phyloP scores from a whole-genome alignment of 2,113 vertebrate genomes.

The Megalops atlanticus region DNA sequence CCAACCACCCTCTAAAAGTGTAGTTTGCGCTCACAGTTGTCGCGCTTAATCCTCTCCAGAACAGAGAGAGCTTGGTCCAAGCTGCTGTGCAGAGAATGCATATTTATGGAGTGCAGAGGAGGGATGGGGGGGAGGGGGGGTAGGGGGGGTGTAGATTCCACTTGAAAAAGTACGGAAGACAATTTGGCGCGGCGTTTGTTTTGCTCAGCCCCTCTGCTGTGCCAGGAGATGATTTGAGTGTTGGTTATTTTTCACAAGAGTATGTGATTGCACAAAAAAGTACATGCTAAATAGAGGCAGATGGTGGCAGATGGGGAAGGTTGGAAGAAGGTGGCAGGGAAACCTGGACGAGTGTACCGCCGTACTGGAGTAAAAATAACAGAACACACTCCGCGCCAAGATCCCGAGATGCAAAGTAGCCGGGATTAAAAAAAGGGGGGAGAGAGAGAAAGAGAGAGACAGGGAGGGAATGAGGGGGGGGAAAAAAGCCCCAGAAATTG shows the following conservation, averaged over 20 bases:
- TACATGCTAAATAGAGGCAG: slow-evolving; percentile 98
- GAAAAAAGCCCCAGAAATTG: background rate
- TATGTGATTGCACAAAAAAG: slow-evolving; percentile 97
- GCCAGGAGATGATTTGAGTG: slow-evolving; percentile 98
- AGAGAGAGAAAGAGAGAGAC: slow-evolving; percentile 3
- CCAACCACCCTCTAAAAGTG: background rate
- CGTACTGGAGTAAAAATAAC: slow-evolving; percentile 95
- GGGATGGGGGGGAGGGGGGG: slow-evolving; percentile 12
- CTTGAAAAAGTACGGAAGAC: slow-evolving; percentile 91
- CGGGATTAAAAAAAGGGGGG: slow-evolving; percentile 65
- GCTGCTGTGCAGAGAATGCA: slow-evolving; percentile 16
- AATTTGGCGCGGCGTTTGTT: slow-evolving; percentile 94
- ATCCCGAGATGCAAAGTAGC: slow-evolving; percentile 84
- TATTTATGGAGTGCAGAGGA: slow-evolving; percentile 16
- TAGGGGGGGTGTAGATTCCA: slow-evolving; percentile 60
- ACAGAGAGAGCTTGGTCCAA: background rate
- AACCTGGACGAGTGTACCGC: slow-evolving; percentile 96
- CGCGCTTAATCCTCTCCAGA: background rate
- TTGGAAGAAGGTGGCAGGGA: slow-evolving; percentile 98
- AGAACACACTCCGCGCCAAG: slow-evolving; percentile 84
- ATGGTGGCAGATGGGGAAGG: slow-evolving; percentile 99
- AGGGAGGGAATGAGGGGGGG: background rate
- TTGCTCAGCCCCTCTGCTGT: slow-evolving; percentile 85
- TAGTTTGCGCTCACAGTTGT: background rate
- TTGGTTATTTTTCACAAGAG: slow-evolving; percentile 99